These are phyloP conservation scores for Mylabris phalerata DNA, from an alignment of 1,140 invertebrate species.

Conservation along the genomic window DNA sequence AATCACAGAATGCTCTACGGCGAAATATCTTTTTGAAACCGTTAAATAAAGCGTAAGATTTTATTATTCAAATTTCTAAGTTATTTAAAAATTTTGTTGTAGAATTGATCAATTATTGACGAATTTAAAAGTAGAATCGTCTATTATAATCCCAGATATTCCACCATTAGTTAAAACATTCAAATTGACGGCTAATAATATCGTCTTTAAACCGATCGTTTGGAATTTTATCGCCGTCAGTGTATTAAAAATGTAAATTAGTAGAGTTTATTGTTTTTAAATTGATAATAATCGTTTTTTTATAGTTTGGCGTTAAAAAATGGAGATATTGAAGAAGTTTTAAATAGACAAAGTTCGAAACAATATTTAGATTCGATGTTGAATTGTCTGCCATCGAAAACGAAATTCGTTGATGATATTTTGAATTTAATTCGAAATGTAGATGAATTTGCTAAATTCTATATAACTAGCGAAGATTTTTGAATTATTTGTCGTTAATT, in stretches of 20 bases:
- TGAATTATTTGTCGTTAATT: no score
- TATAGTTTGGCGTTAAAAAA: neutral
- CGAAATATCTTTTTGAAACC: constrained; percentile 50
- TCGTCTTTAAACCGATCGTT: constrained; percentile 50
- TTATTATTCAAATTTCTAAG: neutral
- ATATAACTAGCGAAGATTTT: no score
- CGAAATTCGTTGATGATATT: neutral
- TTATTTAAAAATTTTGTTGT: constrained; percentile 12
- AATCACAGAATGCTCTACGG: constrained; percentile 50
- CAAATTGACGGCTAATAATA: constrained; percentile 51
- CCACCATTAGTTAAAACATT: constrained; percentile 50
- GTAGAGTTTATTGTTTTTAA: neutral
- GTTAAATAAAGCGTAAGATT: constrained; percentile 46
- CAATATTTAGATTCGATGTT: neutral
- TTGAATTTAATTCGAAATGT: no score
- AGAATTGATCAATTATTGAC: constrained; percentile 26
- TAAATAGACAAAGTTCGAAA: neutral
- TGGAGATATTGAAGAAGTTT: neutral
- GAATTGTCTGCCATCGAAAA: neutral
- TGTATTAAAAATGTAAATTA: constrained; percentile 44
- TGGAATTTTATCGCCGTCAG: constrained; percentile 50
- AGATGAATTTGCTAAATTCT: no score
- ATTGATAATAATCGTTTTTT: no score
- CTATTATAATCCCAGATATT: constrained; percentile 39
- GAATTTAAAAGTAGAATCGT: constrained; percentile 13